These are phyloP conservation scores for Haemorhous mexicanus DNA, from an alignment of 2,113 vertebrate genomes.

Conservation along the genomic window DNA sequence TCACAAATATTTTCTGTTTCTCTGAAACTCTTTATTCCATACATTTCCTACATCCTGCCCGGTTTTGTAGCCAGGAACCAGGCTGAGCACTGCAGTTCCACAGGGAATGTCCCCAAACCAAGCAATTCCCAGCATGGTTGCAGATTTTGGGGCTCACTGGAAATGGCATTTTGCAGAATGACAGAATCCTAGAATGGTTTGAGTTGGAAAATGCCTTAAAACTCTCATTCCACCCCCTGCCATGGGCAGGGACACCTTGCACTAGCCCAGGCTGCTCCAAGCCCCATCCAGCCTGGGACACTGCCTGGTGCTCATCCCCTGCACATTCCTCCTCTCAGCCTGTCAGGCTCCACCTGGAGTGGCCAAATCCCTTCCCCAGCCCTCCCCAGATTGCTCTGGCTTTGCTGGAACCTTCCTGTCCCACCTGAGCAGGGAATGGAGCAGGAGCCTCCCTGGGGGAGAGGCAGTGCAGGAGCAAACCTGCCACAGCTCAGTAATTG, in stretches of 20 bases:
- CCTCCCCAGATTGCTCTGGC: neutral
- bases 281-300: neutral
- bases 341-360: neutral
- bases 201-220: neutral
- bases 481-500: neutral
- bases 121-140: fast-evolving
- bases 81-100: neutral
- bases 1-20: neutral
- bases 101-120: neutral
- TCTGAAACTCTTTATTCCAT: neutral
- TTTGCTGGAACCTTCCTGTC: neutral
- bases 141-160: neutral
- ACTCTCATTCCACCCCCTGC: neutral
- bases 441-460: neutral
- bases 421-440: neutral
- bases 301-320: neutral
- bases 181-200: neutral
- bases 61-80: neutral
- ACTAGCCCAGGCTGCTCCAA: fast-evolving
- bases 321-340: fast-evolving
- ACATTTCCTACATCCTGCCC: fast-evolving
- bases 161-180: neutral
- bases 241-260: neutral
- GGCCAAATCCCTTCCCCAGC: neutral
- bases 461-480: neutral